Conservation (phyloP, 2,888 invertebrate species). For the Cheilosia grossa region DNA sequence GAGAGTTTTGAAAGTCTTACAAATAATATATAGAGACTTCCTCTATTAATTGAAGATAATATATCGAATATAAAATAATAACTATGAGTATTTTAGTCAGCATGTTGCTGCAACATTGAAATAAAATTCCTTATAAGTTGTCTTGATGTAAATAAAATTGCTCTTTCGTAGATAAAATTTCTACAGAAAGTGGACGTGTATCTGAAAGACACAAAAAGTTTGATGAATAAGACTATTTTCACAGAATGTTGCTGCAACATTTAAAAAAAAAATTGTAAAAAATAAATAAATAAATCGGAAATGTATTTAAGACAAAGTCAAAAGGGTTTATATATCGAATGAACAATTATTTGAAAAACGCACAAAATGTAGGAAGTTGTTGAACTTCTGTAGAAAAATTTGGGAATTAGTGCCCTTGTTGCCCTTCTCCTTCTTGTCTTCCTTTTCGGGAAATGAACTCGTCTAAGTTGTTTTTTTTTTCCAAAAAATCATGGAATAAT, state of each 20-base stretch:
- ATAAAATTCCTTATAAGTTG: background rate
- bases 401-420: too few species aligned
- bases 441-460: too few species aligned
- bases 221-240: background rate
- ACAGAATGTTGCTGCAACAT: constrained; percentile 33
- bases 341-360: too few species aligned
- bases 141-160: too few species aligned
- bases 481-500: too few species aligned
- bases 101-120: background rate
- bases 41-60: background rate
- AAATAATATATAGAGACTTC: background rate
- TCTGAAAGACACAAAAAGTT: background rate
- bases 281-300: background rate
- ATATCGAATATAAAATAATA: background rate
- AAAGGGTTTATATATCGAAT: too few species aligned
- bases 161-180: background rate
- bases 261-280: too few species aligned
- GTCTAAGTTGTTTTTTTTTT: too few species aligned
- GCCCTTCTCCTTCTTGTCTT: too few species aligned
- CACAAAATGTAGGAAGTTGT: too few species aligned
- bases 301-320: too few species aligned
- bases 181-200: background rate
- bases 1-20: background rate
- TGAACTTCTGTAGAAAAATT: too few species aligned
- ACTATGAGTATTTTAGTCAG: background rate